Percentiles rank a stretch among this genome's conserved stretches.
phyloP scores from a whole-genome alignment of 53 echinoderm and acorn worm genomes.

The Echinarachnius parma region DNA sequence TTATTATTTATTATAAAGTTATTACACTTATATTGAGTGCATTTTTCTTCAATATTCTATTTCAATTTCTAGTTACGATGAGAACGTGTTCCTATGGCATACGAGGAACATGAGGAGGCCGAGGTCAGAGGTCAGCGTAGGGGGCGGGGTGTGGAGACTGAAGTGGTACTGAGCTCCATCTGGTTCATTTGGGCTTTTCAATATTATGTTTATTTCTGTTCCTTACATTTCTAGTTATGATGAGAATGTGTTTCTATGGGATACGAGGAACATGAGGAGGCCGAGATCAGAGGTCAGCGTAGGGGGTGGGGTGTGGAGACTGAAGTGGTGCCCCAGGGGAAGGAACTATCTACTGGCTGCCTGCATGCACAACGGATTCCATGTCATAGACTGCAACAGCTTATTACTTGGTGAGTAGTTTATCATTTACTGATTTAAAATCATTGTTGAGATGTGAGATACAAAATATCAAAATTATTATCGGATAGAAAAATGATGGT shows the following conservation, averaged over 20 bases:
- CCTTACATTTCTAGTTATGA: too few relatives aligned
- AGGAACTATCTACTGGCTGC: slow-evolving; percentile 78
- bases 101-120: slow-evolving; percentile 85
- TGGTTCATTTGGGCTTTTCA: too few relatives aligned
- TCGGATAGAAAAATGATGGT: too few relatives aligned
- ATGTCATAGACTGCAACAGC: slow-evolving; percentile 72
- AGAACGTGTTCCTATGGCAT: slow-evolving; percentile 84
- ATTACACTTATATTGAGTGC: too few relatives aligned
- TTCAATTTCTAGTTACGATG: slow-evolving; percentile 74
- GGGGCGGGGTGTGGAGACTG: slow-evolving; percentile 91
- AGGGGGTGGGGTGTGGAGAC: slow-evolving; percentile 90
- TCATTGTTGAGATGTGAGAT: too few relatives aligned
- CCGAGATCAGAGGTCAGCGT: slow-evolving; percentile 66
- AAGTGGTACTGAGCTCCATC: too few relatives aligned
- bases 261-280: slow-evolving; percentile 80
- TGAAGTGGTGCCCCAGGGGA: slow-evolving; percentile 86
- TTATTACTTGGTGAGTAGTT: too few relatives aligned
- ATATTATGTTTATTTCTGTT: too few relatives aligned
- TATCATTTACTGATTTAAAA: too few relatives aligned
- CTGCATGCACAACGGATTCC: slow-evolving; percentile 98
- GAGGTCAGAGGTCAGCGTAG: slow-evolving; percentile 58
- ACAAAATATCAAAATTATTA: too few relatives aligned
- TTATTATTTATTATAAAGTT: too few relatives aligned
- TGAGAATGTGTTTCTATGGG: slow-evolving; percentile 88
- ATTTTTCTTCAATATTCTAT: too few relatives aligned